Evolutionary conservation across 2,797 vertebrate genomes (phyloP).

Genomic region (Schizopygopsis malacanthus): DNA sequence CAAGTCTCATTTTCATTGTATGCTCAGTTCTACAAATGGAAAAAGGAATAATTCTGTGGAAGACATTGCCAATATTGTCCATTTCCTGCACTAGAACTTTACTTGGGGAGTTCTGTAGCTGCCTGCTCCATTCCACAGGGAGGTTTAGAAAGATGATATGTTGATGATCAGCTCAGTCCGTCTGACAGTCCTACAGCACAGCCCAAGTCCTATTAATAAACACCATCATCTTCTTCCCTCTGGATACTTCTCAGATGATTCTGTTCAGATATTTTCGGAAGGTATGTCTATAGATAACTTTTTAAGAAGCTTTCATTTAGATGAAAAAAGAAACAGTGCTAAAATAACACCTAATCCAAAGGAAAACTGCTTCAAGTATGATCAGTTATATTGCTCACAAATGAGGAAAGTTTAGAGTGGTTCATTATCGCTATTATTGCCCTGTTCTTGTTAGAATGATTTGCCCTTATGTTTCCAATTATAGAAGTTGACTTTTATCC

Average conservation of each 20-base stretch:
- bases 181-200: slow-evolving; percentile 53
- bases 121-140: slow-evolving; percentile 26
- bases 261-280: slow-evolving; percentile 1
- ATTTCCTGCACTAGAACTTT: slow-evolving; percentile 25
- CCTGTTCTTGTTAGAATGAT: not conserved
- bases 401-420: slow-evolving; percentile 30
- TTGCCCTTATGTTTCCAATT: slow-evolving; percentile 31
- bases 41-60: slow-evolving; percentile 5
- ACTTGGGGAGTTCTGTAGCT: slow-evolving; percentile 2
- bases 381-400: slow-evolving; percentile 24
- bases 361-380: slow-evolving; percentile 16
- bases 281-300: slow-evolving; percentile 42
- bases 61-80: slow-evolving; percentile 9
- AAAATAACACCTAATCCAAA: slow-evolving; percentile 8
- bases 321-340: slow-evolving; percentile 12
- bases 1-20: not conserved
- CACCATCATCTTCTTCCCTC: slow-evolving; percentile 63
- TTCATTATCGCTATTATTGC: slow-evolving; percentile 44
- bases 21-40: not conserved
- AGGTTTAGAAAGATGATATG: slow-evolving; percentile 37
- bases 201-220: slow-evolving; percentile 68
- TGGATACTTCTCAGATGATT: slow-evolving; percentile 34
- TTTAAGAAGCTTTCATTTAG: slow-evolving; percentile 46
- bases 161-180: slow-evolving; percentile 46
- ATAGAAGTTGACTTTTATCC: slow-evolving; percentile 30